A percentile compares a stretch with the other conserved stretches of the same genome.
Evolutionary conservation across 92 coral and sea anemone genomes (phyloP).

Genomic region (Epizoanthus ramosus): DNA sequence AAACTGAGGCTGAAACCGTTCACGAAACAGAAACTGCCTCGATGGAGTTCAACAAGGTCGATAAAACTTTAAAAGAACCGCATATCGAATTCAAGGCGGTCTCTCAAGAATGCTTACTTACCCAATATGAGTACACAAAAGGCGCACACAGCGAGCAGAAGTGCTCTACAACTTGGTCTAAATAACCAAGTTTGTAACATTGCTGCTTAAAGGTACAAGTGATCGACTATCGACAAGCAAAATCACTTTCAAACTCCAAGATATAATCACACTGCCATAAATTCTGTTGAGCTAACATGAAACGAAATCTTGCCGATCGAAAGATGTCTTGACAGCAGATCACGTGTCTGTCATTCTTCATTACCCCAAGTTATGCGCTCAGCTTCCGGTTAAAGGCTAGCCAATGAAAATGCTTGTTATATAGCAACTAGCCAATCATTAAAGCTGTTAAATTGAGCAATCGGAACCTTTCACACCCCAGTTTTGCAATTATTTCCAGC

Average conservation of each 20-base stretch:
- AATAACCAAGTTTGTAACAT: background rate
- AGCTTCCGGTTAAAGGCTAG: slow-evolving; percentile 12
- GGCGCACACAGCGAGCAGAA: background rate
- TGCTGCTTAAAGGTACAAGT: slow-evolving; percentile 1
- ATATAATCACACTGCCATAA: background rate
- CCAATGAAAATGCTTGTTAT: slow-evolving; percentile 24
- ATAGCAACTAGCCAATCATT: slow-evolving; percentile 13
- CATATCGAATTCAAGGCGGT: background rate
- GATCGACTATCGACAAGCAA: slow-evolving; percentile 3
- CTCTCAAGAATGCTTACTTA: background rate
- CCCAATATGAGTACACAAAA: slow-evolving; percentile 30
- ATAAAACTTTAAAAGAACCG: background rate
- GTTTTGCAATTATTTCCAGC: slow-evolving; percentile 34
- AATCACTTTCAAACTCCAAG: slow-evolving; percentile 1
- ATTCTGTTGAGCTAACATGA: background rate
- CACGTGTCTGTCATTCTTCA: slow-evolving; percentile 51
- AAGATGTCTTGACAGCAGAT: slow-evolving; percentile 41
- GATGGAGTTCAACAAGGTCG: no score
- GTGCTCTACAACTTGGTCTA: slow-evolving; percentile 6
- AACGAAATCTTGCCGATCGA: slow-evolving; percentile 9
- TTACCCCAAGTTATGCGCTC: slow-evolving; percentile 22
- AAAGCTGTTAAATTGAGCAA: slow-evolving; percentile 9
- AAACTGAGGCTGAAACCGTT: no score
- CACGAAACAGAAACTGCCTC: no score
- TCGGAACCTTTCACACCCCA: slow-evolving; percentile 14